Base-by-base conservation (phyloP, 2,797 vertebrate genomes). In the Carapus acus region DNA sequence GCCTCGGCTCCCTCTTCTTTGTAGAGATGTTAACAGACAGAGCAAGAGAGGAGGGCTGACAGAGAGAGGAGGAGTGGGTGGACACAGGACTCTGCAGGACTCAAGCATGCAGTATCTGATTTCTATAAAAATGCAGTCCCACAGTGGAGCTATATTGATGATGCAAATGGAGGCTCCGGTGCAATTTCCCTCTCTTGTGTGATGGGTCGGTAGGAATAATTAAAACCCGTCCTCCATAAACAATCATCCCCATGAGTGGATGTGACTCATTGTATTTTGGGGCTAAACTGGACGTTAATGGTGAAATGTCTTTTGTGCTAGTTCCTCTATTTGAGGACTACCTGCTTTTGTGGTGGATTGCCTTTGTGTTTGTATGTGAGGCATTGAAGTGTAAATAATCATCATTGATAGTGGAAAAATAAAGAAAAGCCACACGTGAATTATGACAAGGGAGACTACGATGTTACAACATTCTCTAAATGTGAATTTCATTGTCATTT, bases 1-100 rank as follows among this genome's bases (percentile, higher is more conserved):
- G 76, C 65, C 76, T 71, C 64, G 58, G 67, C 79, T 75, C 73
- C 77, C 78, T 76, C 81, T 73, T 73, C 61, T 57, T 23, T 49
- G 73, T 11, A 72, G 67, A 74, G 74, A 81, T 23, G 66, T 75
- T 47, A 5, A 5, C 31, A 11, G 71, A 75, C 67, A 77, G 71
- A 59, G 34, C 6, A 19, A 34, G 36, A 43, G 43, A 33, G 19
- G 36, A 2, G 36, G 31, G 53, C 62, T 52, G 65, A 62, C 24
- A 43, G 62, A 43, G 54, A 62, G 65, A 53, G 57, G 38, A 55
- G 1, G 67, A 69, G 69, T 54, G 58, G 67, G 71, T 59, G 1
- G 66, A 57, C 47, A 29, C 73, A 65, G 50, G 42, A 44, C 37
- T 49, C 55, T 49, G 40, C 46, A 34, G 46, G 51, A 46, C 54